Conservation (phyloP, 1,140 invertebrate genomes). For the Bombyx mori region ASM3026992v2 NC_085111.1:1763001-1763500, state of each 20-base stretch:
- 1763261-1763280: constrained; percentile 18
- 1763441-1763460: constrained; percentile 10
- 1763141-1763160: constrained; percentile 63
- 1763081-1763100: constrained; percentile 28
- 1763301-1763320: constrained; percentile 2
- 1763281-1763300: constrained; percentile 8
- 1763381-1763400: constrained; percentile 24
- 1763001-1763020: constrained; percentile 41
- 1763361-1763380: constrained; percentile 35
- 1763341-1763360: constrained; percentile 24
- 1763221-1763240: constrained; percentile 49
- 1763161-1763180: constrained; percentile 44
- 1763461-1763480: constrained; percentile 1
- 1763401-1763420: constrained; percentile 38
- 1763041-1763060: constrained; percentile 42
- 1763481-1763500: constrained; percentile 2
- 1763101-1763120: constrained; percentile 57
- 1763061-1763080: constrained; percentile 54
- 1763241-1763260: constrained; percentile 43
- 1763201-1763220: constrained; percentile 32
- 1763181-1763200: constrained; percentile 39
- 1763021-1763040: constrained; percentile 31
- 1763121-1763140: constrained; percentile 59
- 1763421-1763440: constrained; percentile 38
- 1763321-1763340: constrained; percentile 9